Base-by-base conservation (phyloP, 2,113 vertebrate species). In the Trematocara macrostoma region DNA sequence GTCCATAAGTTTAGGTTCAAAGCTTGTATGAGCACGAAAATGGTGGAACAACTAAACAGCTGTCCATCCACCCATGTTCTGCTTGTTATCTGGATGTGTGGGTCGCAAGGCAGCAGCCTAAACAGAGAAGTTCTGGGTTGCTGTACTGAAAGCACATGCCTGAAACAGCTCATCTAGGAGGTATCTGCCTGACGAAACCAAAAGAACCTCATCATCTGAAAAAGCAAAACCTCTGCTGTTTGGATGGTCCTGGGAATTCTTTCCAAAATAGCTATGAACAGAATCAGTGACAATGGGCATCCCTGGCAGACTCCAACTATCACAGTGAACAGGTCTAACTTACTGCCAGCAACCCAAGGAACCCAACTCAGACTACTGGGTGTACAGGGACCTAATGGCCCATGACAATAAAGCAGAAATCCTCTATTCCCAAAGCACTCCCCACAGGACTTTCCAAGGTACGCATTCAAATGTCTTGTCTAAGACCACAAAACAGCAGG, bases 51-150 rank as follows among this genome's bases (percentile, higher is more conserved):
- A 38, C 59, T 1, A 64, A 64, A 64, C 59, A 64, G 2, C 59
- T 64, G 34, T 64, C 59, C 59, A 64, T 38, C 59, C 34, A 64
- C 59, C 59, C 3, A 38, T 64, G 16, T 7, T 38, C 59, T 64
- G 59, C 10, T 64, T 38, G 59, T n/a, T 64, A 38, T 64, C 59
- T 64, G 59, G 6, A 64, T 64, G 10, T 64, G 34, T 64, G 59
- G 15, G 56, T 0, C 1, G 0, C 59, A 67, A 40, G 61, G 61
- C 61, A 67, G 61, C 18, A 67, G 18, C 34, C 34, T 40, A 40
- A 40, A 1, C 61, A 5, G 11, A 67, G 61, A 67, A 8, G 6
- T 67, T 20, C 34, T 67, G 34, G 59, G 53, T 26, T 26, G 20
- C 20, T 20, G 1, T 20, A 12, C 11, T 40, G 34, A 38, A 38